Base-by-base conservation (phyloP, 2,888 invertebrate species). In the Oegoconia quadripuncta region DNA sequence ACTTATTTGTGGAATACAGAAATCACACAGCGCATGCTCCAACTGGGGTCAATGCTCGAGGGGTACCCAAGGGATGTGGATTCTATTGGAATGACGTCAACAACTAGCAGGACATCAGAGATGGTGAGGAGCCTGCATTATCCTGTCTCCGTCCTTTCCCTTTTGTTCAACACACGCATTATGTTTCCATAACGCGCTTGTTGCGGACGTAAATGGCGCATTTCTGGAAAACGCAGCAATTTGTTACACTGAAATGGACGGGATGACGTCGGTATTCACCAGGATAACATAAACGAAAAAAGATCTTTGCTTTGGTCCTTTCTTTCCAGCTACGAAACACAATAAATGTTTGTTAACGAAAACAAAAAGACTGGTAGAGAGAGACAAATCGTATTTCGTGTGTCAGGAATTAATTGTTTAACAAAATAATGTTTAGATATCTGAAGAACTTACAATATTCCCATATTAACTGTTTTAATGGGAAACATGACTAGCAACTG, bases 41-140 rank as follows among this genome's bases (percentile, higher is more conserved):
- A 37, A 27, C 37, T 44, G 52, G 59, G 70, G 60, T 70, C 64
- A 70, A 64, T 45, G 67, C 39, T 25, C 71, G 66, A 63, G 81
- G 68, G 86, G 82, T 79, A 78, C 82, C 78, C 73, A 69, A 78
- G 81, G 86, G 84, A 83, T 82, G 78, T 74, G 72, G 68, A 74
- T 74, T 78, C 78, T 75, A 76, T 83, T 82, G 77, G 78, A 80
- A 83, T 88, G 88, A 89, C 89, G 89, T 89, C 89, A 89, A 89
- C 83, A 88, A 81, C 71, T 81, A 89, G 48, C 80, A 88, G 88
- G 88, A 74, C 52, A 52, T 53, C 82, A 89, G 69, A 77, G 59
- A 42, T 41, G 34, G 26, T 23, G 37, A 77, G 63, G 79, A 80
- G 71, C 47, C 22, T 16, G 13, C 20, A 4, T 34, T 37, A 34